Evolutionary conservation across 2,888 invertebrate genomes (phyloP), one percentile per base, ranked within the genome.

Genomic region (Chalcosyrphus nemorum): DNA sequence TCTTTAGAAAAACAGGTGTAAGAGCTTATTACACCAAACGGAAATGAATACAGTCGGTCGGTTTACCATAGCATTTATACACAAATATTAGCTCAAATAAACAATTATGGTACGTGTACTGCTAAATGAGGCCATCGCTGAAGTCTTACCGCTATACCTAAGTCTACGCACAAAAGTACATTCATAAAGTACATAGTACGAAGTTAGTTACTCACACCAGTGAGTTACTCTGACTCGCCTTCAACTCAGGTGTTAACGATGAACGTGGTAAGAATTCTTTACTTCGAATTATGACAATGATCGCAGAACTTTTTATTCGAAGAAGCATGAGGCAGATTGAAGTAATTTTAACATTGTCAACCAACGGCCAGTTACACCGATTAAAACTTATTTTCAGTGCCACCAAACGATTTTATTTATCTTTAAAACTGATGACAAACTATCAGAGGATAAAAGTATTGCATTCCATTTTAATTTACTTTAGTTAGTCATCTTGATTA

Each of bases 401-500:
- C 21, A 43, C 15, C 17, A 41, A 54, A 41, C 41, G 29, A n/a
- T 32, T 15, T 50, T 50, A 17, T 50, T 29, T 17, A 47, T 35
- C 9, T 38, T 56, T 11, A 17, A n/a, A 32, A 15, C 47, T 50
- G n/a, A 27, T 61, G 27, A 17, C 11, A 35, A 35, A 35, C n/a
- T 21, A 19, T 1, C 11, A 21, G 11, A 17, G 41, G 13, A 43
- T 17, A 21, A 63, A n/a, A 56, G 45, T 38, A 47, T 2, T 47
- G 35, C 47, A 65, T 57, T 65, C 65, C 35, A 19, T 35, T 41
- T 63, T 21, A 65, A 47, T 47, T 56, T 15, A 6, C 29, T 50
- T 24, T 38, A 2, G 11, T 72, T 72, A 72, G 72, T 75, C 75
- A 66, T 65, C 56, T 56, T 27, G 19, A 56, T 35, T 56, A 65